These are phyloP conservation scores for Colletes latitarsis DNA, from an alignment of 1,140 invertebrate species.

Conservation along the genomic window DNA sequence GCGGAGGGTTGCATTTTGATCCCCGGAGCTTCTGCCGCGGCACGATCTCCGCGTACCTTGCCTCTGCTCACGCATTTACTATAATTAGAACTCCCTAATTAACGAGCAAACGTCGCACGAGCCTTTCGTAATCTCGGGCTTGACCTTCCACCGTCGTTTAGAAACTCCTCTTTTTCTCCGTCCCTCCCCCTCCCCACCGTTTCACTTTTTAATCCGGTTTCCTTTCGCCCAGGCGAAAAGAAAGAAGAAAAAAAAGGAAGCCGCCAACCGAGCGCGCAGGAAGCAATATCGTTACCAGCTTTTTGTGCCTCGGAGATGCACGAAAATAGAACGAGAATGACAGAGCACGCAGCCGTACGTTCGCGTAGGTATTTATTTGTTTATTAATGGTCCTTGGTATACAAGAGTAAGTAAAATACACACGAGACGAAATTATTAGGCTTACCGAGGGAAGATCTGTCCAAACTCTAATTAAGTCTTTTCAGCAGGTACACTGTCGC, in stretches of 20 bases:
- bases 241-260: conserved; percentile 14
- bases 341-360: not conserved
- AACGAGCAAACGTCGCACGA: conserved; percentile 68
- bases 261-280: not conserved
- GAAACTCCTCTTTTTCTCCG: conserved; percentile 17
- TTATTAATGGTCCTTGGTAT: too few relatives aligned
- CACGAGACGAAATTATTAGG: too few relatives aligned
- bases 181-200: not conserved
- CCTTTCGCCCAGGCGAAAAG: conserved; percentile 7
- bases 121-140: conserved; percentile 63
- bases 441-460: too few relatives aligned
- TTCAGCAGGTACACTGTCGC: too few relatives aligned
- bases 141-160: conserved; percentile 64
- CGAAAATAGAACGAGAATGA: conserved; percentile 16
- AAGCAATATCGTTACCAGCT: not conserved
- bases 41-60: conserved; percentile 73
- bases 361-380: too few relatives aligned
- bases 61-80: conserved; percentile 68
- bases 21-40: conserved; percentile 75
- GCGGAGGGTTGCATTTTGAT: conserved; percentile 77
- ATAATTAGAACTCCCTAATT: conserved; percentile 74
- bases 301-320: not conserved
- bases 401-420: too few relatives aligned
- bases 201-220: conserved; percentile 41
- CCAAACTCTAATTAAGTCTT: too few relatives aligned